These are phyloP conservation scores for Pangasius sanitwongsei DNA, from an alignment of 2,797 vertebrate species.

Conservation along the genomic window DNA sequence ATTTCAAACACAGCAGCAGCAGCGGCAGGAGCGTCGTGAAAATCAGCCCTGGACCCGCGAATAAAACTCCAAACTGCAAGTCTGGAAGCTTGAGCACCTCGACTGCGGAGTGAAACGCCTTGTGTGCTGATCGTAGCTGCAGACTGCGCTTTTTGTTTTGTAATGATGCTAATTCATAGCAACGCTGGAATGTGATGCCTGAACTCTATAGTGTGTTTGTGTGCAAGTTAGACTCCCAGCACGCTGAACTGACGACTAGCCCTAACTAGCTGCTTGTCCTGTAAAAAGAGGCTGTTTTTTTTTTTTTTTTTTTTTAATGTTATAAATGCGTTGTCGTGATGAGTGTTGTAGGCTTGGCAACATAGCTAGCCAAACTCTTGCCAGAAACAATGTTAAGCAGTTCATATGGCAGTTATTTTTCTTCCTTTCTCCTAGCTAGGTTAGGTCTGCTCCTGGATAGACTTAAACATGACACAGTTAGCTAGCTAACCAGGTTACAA, in stretches of 20 bases:
- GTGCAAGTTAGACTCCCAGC: background rate
- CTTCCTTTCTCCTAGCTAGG: background rate
- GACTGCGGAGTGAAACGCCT: background rate
- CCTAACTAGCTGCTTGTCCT: background rate
- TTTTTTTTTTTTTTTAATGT: background rate
- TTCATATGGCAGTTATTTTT: background rate
- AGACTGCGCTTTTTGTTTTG: conserved; percentile 48
- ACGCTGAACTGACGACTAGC: background rate
- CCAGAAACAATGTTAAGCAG: background rate
- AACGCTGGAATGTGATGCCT: conserved; percentile 63
- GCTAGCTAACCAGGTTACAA: background rate
- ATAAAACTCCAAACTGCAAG: conserved; percentile 34
- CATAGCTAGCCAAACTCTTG: background rate
- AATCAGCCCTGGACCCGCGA: conserved; percentile 4
- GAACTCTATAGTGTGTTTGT: background rate
- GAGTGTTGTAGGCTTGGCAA: background rate
- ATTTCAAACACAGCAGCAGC: conserved; percentile 55
- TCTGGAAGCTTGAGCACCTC: conserved; percentile 30
- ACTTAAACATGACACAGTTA: background rate
- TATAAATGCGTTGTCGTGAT: too few species aligned
- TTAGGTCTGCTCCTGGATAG: background rate
- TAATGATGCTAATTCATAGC: conserved; percentile 52
- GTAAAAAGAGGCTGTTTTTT: too few species aligned
- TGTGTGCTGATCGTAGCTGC: conserved; percentile 13
- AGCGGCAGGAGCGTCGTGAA: conserved; percentile 12